phyloP scores from a whole-genome alignment of 2,888 invertebrate genomes.

The Agriopis marginaria region DNA sequence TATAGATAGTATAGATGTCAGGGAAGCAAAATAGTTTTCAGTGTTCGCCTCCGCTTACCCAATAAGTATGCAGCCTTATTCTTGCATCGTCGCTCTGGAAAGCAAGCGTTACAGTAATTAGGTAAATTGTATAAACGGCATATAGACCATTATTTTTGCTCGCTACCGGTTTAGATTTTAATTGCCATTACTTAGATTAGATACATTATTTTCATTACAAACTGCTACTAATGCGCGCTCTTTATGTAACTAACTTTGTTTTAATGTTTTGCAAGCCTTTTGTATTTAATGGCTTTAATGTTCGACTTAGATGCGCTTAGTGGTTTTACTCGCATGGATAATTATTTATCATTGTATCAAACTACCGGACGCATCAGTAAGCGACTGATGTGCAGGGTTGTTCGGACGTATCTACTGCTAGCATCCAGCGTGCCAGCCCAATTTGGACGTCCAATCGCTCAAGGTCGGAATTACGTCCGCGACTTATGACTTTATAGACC shows the following conservation, averaged over 20 bases:
- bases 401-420: no score
- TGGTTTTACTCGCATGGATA: not conserved
- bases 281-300: slow-evolving; percentile 13
- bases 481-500: no score
- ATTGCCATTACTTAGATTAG: slow-evolving; percentile 66
- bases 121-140: slow-evolving; percentile 75
- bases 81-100: slow-evolving; percentile 66
- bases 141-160: slow-evolving; percentile 66
- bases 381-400: no score
- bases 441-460: no score
- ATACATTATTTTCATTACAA: slow-evolving; percentile 52
- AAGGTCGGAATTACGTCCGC: no score
- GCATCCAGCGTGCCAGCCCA: no score
- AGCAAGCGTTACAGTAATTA: slow-evolving; percentile 73
- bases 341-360: not conserved
- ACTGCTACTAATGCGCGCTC: slow-evolving; percentile 55
- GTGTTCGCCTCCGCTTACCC: slow-evolving; percentile 4
- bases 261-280: slow-evolving; percentile 45
- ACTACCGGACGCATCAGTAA: no score
- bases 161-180: slow-evolving; percentile 69
- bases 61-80: slow-evolving; percentile 43
- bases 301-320: not conserved
- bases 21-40: not conserved
- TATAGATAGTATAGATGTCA: no score
- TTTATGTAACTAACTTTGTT: slow-evolving; percentile 59